Evolutionary conservation across 2,797 vertebrate species (phyloP).

Genomic region (Enteromius anoplus): DNA sequence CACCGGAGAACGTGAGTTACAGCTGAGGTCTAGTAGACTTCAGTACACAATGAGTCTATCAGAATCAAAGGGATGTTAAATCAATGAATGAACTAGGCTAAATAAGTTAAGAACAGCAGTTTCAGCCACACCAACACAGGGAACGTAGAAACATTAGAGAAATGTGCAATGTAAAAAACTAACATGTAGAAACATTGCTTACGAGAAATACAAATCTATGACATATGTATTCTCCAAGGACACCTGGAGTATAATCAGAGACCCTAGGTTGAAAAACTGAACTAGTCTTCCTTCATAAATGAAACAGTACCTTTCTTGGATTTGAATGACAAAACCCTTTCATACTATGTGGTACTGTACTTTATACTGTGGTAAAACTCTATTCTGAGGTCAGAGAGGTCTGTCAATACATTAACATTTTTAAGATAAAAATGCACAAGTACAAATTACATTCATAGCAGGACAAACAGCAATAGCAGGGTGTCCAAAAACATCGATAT

Average conservation of each 20-base stretch:
- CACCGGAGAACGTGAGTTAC: background rate
- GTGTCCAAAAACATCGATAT: background rate
- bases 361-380: background rate
- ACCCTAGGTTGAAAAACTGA: background rate
- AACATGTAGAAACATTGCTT: background rate
- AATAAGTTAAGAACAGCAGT: background rate
- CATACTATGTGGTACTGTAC: background rate
- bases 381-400: background rate
- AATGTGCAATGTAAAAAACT: background rate
- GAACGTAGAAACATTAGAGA: background rate
- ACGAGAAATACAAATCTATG: background rate
- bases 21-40: background rate
- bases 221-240: background rate
- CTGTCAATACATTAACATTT: background rate
- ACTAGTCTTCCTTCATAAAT: background rate
- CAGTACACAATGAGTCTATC: background rate
- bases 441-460: background rate
- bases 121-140: background rate
- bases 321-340: background rate
- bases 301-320: background rate
- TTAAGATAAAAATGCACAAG: background rate
- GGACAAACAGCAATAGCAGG: background rate
- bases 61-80: background rate
- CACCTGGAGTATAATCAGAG: background rate
- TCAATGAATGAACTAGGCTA: conserved; percentile 22